Evolutionary conservation across 35 echinoderm and acorn worm genomes (phyloP).

Genomic region (Lytechinus variegatus): DNA sequence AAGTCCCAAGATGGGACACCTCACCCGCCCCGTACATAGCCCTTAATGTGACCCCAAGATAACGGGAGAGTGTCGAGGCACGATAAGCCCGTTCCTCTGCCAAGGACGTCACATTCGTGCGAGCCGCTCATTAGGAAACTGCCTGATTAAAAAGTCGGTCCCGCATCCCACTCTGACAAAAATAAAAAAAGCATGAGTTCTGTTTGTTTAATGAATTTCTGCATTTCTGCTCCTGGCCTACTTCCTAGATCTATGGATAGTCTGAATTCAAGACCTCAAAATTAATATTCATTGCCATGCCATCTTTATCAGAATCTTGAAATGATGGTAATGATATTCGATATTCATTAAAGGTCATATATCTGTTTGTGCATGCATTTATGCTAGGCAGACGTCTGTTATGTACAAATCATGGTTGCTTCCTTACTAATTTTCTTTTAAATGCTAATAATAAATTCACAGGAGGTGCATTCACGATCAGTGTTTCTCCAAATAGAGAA

Average conservation of each 20-base stretch:
- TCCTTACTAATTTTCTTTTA: no score
- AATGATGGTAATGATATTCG: no score
- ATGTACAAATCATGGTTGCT: no score
- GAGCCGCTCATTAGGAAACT: background rate
- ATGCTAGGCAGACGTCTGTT: no score
- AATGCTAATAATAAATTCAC: no score
- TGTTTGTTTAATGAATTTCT: slow-evolving; percentile 20
- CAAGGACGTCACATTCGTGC: slow-evolving; percentile 34
- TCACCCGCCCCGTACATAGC: background rate
- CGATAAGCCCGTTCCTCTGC: background rate
- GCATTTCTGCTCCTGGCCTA: background rate
- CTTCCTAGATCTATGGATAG: background rate
- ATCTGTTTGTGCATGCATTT: no score
- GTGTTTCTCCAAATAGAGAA: no score
- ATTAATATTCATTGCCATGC: no score
- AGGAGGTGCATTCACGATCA: no score
- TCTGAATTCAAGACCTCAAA: background rate
- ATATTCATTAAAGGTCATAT: no score
- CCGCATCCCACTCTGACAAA: background rate
- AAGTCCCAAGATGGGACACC: background rate
- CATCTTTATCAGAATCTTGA: no score
- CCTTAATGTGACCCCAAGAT: background rate
- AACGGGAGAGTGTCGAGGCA: background rate
- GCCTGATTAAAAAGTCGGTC: slow-evolving; percentile 17
- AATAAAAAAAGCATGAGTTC: background rate